Conservation (phyloP, 2,797 vertebrate species). For the Ataeniobius toweri region DNA sequence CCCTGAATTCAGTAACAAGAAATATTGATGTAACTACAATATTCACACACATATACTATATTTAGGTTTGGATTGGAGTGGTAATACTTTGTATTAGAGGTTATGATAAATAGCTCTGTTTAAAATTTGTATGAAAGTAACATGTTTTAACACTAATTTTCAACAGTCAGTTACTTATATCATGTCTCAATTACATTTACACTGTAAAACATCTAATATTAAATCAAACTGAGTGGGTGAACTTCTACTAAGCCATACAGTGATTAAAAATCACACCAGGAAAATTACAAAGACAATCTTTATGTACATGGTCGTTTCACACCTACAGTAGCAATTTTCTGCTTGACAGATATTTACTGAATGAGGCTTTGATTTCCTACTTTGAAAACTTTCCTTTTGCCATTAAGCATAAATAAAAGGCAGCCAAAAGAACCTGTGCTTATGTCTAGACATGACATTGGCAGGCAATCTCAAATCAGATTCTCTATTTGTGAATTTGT, state of each 20-base stretch:
- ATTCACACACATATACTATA: too few relatives aligned
- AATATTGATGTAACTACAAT: too few relatives aligned
- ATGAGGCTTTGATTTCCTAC: slow-evolving; percentile 58
- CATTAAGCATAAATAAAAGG: slow-evolving; percentile 57
- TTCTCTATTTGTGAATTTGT: slow-evolving; percentile 53
- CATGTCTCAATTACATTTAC: too few relatives aligned
- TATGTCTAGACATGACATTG: slow-evolving; percentile 60
- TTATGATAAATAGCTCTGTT: too few relatives aligned
- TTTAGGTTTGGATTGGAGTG: too few relatives aligned
- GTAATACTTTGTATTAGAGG: too few relatives aligned
- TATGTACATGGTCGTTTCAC: slow-evolving; percentile 27
- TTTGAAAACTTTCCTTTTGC: slow-evolving; percentile 59
- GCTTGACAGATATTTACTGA: slow-evolving; percentile 53
- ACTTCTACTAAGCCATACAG: slow-evolving; percentile 10
- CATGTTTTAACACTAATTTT: too few relatives aligned
- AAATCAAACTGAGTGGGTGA: slow-evolving; percentile 3
- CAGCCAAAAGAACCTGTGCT: slow-evolving; percentile 38
- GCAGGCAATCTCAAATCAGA: slow-evolving; percentile 59
- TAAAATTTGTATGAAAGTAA: too few relatives aligned
- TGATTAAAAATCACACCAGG: slow-evolving; percentile 19
- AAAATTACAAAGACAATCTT: slow-evolving; percentile 34
- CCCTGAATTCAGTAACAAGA: too few relatives aligned
- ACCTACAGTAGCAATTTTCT: slow-evolving; percentile 33
- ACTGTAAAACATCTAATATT: not conserved
- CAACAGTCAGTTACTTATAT: too few relatives aligned